These are phyloP conservation scores for Rhabdomys pumilio DNA, from an alignment of 2,797 vertebrate species.

Conservation along the genomic window DNA sequence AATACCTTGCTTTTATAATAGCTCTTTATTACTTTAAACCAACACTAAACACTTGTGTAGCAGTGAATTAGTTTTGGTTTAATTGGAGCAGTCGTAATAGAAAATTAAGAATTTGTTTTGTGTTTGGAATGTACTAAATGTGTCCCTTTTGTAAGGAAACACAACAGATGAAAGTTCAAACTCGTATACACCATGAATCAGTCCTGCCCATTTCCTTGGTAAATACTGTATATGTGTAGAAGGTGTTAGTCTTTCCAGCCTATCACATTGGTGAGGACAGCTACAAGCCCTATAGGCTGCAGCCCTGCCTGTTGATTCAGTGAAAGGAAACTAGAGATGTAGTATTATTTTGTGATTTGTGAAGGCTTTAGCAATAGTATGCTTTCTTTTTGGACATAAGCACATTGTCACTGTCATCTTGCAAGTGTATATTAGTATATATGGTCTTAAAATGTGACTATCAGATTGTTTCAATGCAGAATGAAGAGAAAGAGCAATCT, in stretches of 20 bases:
- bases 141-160: constrained; percentile 37
- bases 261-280: background rate
- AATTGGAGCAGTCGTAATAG: constrained; percentile 77
- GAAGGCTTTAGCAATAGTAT: constrained; percentile 9
- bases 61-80: constrained; percentile 76
- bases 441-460: constrained; percentile 37
- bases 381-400: constrained; percentile 12
- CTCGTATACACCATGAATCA: constrained; percentile 1
- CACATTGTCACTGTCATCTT: background rate
- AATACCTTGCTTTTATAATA: constrained; percentile 77
- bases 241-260: too few relatives aligned
- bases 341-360: constrained; percentile 28
- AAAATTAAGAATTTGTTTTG: constrained; percentile 85
- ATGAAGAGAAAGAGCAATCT: constrained; percentile 26
- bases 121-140: constrained; percentile 80
- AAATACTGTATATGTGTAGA: background rate
- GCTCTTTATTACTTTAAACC: constrained; percentile 76
- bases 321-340: background rate
- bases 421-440: background rate
- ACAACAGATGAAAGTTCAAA: background rate
- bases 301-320: background rate
- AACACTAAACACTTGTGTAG: constrained; percentile 78
- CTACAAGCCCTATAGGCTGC: background rate
- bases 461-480: background rate
- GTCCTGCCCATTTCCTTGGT: background rate